Percentiles rank a stretch among this genome's conserved stretches.
Evolutionary conservation across 2,888 invertebrate species (phyloP).

Genomic region (Apamea anceps): DNA sequence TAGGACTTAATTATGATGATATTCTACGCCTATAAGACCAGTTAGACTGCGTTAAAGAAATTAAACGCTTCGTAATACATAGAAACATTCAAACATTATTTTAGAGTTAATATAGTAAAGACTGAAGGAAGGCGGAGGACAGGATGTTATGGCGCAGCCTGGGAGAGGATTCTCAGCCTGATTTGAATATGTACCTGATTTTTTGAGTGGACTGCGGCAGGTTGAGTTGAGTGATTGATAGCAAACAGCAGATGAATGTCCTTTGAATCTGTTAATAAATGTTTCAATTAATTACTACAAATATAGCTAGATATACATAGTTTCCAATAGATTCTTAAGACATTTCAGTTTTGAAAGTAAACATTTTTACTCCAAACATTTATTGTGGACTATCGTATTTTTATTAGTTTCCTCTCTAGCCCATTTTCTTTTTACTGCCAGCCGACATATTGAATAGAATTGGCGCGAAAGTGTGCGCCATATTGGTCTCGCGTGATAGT

Average conservation of each 20-base stretch:
- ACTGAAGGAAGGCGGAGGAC: neutral
- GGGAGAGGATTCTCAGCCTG: too few species aligned
- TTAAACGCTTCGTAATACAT: neutral
- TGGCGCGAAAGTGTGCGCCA: conserved; percentile 73
- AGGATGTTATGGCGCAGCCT: neutral
- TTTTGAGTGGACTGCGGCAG: too few species aligned
- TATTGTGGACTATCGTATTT: conserved; percentile 75
- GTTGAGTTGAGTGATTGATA: too few species aligned
- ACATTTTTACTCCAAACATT: conserved; percentile 73
- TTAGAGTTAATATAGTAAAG: neutral
- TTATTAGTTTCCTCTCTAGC: conserved; percentile 80
- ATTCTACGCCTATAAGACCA: neutral
- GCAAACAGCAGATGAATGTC: too few species aligned
- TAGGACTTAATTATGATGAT: too few species aligned
- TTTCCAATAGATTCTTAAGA: conserved; percentile 40
- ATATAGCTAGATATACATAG: neutral
- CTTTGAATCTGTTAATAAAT: too few species aligned
- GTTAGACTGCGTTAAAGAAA: neutral
- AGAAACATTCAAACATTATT: neutral
- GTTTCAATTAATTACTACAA: neutral
- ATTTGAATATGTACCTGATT: too few species aligned
- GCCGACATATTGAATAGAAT: conserved; percentile 86
- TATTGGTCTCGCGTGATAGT: conserved; percentile 62
- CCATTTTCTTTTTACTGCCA: conserved; percentile 83
- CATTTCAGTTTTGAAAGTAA: conserved; percentile 61